These are phyloP conservation scores for Telmatherina bonti DNA, from an alignment of 2,797 vertebrate genomes.

Conservation along the genomic window DNA sequence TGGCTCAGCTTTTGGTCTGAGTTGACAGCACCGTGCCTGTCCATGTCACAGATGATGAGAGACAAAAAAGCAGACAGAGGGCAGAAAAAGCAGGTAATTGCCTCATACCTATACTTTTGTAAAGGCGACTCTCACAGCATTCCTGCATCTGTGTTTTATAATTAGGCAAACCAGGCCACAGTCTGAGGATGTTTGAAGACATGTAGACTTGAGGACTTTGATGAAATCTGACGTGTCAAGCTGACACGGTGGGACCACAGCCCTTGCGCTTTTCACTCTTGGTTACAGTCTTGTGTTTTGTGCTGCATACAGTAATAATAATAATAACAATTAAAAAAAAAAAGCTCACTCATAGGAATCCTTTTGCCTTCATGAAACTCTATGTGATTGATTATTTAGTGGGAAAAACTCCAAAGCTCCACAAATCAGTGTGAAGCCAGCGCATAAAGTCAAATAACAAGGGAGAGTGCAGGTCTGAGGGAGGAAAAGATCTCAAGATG, in stretches of 20 bases:
- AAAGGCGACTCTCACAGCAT: conserved; percentile 62
- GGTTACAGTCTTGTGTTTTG: conserved; percentile 40
- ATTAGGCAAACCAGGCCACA: conserved; percentile 76
- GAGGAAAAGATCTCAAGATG: conserved; percentile 77
- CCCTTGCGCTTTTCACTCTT: conserved; percentile 41
- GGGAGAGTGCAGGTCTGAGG: conserved; percentile 79
- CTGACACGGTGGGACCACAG: conserved; percentile 66
- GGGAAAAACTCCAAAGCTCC: conserved; percentile 68
- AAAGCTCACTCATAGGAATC: conserved; percentile 39
- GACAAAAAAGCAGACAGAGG: conserved; percentile 64
- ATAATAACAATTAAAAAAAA: conserved; percentile 8
- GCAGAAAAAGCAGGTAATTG: conserved; percentile 80
- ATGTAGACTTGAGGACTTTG: conserved; percentile 68
- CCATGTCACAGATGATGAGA: conserved; percentile 69
- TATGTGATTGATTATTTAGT: conserved; percentile 85
- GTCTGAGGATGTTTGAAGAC: conserved; percentile 71
- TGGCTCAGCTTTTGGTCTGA: conserved; percentile 62
- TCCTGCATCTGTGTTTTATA: conserved; percentile 77
- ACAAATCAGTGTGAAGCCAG: conserved; percentile 74
- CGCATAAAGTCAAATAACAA: conserved; percentile 81
- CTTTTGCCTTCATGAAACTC: conserved; percentile 49
- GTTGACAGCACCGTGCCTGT: conserved; percentile 69
- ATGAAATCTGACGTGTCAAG: conserved; percentile 72
- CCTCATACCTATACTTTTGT: conserved; percentile 73
- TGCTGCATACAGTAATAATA: conserved; percentile 49